Percentiles rank a stretch among this genome's conserved stretches.
Evolutionary conservation across 1,140 invertebrate species (phyloP).

Genomic region (Tetraneura akinire): DNA sequence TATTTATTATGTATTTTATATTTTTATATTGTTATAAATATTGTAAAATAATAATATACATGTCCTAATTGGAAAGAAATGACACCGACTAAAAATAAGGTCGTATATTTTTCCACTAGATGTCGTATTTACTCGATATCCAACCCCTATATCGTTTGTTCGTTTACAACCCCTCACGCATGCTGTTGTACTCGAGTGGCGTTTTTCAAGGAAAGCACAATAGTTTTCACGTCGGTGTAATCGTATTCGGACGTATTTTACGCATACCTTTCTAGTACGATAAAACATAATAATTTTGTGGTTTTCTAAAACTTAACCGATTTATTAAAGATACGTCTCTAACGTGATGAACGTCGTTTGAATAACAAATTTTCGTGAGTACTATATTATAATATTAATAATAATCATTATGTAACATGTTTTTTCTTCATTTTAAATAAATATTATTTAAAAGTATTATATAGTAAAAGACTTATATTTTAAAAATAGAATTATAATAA

Average conservation of each 20-base stretch:
- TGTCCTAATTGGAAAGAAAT: no score
- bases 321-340: no score
- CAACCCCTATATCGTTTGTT: not conserved
- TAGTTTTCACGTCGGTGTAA: constrained; percentile 27
- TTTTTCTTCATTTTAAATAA: no score
- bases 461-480: no score
- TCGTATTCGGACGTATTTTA: constrained; percentile 2
- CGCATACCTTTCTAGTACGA: no score
- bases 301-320: not conserved
- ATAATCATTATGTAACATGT: no score
- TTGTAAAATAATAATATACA: no score
- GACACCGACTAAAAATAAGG: not conserved
- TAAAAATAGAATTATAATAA: no score
- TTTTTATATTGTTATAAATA: no score
- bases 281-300: constrained; percentile 16
- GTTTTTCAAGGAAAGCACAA: constrained; percentile 38
- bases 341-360: constrained; percentile 2
- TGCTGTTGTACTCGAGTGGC: constrained; percentile 2
- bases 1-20: no score
- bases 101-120: constrained; percentile 6
- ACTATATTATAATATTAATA: not conserved
- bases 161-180: constrained; percentile 22
- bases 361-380: not conserved
- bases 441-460: no score
- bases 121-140: constrained; percentile 9